Evolutionary conservation across 2,113 vertebrate species (phyloP).

Genomic region (Opisthocomus hoazin): DNA sequence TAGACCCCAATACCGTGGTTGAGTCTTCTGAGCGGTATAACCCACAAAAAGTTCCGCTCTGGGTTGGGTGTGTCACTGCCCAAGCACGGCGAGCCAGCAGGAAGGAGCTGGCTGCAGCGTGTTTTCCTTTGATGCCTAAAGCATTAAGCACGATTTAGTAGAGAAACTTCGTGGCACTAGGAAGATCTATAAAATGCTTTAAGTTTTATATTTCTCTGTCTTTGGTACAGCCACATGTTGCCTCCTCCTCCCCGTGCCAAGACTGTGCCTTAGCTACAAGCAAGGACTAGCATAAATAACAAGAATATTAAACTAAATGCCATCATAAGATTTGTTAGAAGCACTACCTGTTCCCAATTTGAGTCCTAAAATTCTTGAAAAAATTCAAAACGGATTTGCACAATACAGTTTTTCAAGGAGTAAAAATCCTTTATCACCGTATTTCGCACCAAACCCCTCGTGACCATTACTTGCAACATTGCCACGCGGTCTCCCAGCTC

Average conservation of each 20-base stretch:
- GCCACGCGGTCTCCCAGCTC: neutral
- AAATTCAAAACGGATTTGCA: neutral
- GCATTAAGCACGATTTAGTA: neutral
- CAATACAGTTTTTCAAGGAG: neutral
- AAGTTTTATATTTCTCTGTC: neutral
- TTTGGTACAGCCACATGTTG: rapidly evolving
- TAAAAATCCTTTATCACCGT: neutral
- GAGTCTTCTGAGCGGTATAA: neutral
- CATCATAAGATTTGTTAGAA: neutral
- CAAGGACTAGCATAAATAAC: neutral
- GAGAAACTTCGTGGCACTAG: neutral
- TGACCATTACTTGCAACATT: neutral
- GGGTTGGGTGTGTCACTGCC: neutral
- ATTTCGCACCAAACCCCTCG: neutral
- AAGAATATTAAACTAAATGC: neutral
- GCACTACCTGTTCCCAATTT: neutral
- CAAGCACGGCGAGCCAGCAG: neutral
- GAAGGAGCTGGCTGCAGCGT: too few relatives aligned
- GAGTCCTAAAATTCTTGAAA: neutral
- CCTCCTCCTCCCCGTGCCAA: neutral
- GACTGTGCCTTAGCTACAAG: neutral
- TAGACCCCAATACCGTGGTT: neutral
- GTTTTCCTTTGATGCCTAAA: neutral
- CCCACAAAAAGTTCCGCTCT: neutral
- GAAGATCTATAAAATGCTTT: neutral